Conservation (phyloP, 2,888 invertebrate species). For the Gryllus longicercus region DNA sequence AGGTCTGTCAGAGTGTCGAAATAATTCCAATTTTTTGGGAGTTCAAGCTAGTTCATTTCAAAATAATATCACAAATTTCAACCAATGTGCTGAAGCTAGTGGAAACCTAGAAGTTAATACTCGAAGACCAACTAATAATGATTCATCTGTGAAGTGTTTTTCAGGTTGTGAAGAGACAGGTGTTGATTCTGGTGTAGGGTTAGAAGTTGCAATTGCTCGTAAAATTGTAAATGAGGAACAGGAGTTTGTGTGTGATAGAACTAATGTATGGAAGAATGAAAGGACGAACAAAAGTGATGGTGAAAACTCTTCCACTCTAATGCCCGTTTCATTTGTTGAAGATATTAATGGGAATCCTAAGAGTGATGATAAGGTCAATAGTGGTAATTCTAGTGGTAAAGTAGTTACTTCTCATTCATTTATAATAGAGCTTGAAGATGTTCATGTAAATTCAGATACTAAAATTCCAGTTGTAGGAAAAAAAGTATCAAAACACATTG, state of each 20-base stretch:
- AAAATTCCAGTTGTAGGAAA: neutral
- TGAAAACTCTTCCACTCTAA: neutral
- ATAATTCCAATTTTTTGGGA: too few species aligned
- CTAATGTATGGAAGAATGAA: neutral
- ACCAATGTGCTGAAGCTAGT: neutral
- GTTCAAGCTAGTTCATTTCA: neutral
- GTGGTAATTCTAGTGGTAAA: conserved; percentile 26
- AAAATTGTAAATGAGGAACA: neutral
- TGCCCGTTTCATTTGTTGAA: neutral
- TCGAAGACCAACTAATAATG: neutral
- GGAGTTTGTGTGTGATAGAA: neutral
- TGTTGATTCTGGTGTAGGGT: neutral
- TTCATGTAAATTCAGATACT: conserved; percentile 27
- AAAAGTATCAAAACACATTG: neutral
- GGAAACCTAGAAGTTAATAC: neutral
- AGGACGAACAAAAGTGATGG: neutral
- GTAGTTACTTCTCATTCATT: conserved; percentile 37
- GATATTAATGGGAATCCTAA: neutral
- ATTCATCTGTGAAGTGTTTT: neutral
- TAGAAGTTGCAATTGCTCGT: neutral
- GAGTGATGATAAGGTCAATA: neutral
- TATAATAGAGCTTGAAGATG: conserved; percentile 38
- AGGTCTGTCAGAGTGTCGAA: neutral
- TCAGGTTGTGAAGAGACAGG: neutral
- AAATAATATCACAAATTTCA: neutral